Percentiles rank a stretch among this genome's conserved stretches.
These are phyloP conservation scores for Gasterosteus aculeatus DNA, from an alignment of 2,113 vertebrate species.

Conservation along the genomic window DNA sequence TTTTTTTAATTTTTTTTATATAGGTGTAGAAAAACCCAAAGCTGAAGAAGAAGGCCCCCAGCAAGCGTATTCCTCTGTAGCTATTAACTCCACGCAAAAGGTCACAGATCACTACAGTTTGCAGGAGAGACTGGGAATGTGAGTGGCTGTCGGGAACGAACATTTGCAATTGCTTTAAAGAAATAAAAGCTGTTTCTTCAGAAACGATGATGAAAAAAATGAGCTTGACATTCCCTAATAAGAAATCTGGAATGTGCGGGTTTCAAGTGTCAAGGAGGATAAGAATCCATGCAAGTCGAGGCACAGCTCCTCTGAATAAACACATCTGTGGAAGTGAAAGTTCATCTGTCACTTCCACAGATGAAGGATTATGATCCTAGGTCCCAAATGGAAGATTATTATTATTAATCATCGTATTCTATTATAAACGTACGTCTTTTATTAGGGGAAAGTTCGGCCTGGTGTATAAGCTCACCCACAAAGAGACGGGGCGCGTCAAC, in stretches of 20 bases:
- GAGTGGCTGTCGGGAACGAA: conserved; percentile 63
- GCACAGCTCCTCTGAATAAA: background rate
- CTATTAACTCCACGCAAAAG: conserved; percentile 78
- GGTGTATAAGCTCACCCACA: conserved; percentile 86
- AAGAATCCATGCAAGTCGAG: conserved; percentile 23
- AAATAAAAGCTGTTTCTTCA: background rate
- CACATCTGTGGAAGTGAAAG: background rate
- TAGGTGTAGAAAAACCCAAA: conserved; percentile 44
- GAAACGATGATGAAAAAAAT: background rate
- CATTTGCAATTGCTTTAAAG: background rate
- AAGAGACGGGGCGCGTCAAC: conserved; percentile 75
- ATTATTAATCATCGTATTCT: background rate
- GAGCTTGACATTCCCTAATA: background rate
- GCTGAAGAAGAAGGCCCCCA: conserved; percentile 54
- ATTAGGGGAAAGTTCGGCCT: conserved; percentile 87
- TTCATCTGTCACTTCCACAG: background rate
- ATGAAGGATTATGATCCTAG: background rate
- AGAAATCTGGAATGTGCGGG: accelerated
- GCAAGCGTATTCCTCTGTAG: conserved; percentile 63
- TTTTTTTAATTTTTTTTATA: conserved; percentile 7
- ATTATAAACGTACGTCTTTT: conserved; percentile 1
- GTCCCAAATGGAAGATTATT: background rate
- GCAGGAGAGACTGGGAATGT: conserved; percentile 89
- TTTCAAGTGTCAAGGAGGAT: background rate
- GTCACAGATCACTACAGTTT: conserved; percentile 80